Conservation (phyloP, 2,888 invertebrate species). For the Tethea ocularis region DNA sequence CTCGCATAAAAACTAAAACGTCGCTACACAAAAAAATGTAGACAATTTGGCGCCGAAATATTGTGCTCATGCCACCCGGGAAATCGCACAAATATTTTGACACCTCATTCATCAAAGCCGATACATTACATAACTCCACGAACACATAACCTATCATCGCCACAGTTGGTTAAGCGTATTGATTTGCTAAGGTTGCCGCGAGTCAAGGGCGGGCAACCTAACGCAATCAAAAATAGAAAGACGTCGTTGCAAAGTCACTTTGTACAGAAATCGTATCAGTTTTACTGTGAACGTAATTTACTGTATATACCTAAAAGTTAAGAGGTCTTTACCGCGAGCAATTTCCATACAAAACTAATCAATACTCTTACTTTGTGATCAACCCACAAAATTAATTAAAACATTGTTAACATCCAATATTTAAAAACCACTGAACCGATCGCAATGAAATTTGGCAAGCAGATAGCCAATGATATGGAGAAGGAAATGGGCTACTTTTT, state of each 20-base stretch:
- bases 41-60: background rate
- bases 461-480: too few species aligned
- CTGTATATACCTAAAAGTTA: background rate
- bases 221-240: background rate
- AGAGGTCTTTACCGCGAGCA: too few species aligned
- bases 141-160: background rate
- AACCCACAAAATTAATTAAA: too few species aligned
- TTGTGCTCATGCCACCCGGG: background rate
- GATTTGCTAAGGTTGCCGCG: background rate
- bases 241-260: background rate
- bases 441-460: too few species aligned
- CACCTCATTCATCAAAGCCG: background rate
- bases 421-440: too few species aligned
- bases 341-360: too few species aligned
- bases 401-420: too few species aligned
- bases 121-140: background rate
- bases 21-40: background rate
- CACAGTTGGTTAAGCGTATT: conserved; percentile 2
- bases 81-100: background rate
- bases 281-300: background rate
- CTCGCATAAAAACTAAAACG: too few species aligned
- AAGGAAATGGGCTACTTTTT: too few species aligned
- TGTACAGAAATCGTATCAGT: background rate
- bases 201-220: background rate
- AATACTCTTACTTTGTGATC: too few species aligned